Conservation (phyloP, 2,888 invertebrate species). For the Helobdella robusta region DNA sequence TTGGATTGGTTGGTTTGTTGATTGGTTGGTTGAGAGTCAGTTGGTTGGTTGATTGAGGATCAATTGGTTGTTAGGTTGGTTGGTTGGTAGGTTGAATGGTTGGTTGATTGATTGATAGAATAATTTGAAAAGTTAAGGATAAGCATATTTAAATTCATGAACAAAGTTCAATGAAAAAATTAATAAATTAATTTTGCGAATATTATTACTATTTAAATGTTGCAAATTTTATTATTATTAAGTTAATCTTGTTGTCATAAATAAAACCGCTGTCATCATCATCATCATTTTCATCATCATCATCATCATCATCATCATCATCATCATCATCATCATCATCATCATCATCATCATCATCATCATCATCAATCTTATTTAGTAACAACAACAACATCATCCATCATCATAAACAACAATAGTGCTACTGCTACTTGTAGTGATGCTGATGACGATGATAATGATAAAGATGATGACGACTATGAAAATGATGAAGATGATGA, state of each 20-base stretch:
- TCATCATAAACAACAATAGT: neutral
- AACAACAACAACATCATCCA: slow-evolving; percentile 8
- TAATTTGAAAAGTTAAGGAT: no score
- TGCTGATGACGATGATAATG: slow-evolving; percentile 21
- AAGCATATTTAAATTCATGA: no score
- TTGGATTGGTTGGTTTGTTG: neutral
- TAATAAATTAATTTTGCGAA: no score
- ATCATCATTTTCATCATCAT: neutral
- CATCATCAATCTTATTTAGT: no score
- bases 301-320: neutral
- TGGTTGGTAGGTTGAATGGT: neutral
- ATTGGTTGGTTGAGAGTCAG: neutral
- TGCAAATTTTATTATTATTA: no score
- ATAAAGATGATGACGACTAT: slow-evolving; percentile 16
- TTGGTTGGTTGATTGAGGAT: neutral
- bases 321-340: slow-evolving; percentile 1
- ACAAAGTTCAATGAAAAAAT: no score
- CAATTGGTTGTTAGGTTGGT: neutral
- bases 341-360: slow-evolving; percentile 15
- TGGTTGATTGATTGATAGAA: neutral
- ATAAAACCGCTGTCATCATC: neutral
- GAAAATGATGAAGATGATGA: slow-evolving; percentile 17
- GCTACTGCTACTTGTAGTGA: neutral
- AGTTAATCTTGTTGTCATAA: no score
- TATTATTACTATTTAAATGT: no score